These are phyloP conservation scores for Diploptera punctata DNA, from an alignment of 2,888 invertebrate genomes.

Conservation along the genomic window DNA sequence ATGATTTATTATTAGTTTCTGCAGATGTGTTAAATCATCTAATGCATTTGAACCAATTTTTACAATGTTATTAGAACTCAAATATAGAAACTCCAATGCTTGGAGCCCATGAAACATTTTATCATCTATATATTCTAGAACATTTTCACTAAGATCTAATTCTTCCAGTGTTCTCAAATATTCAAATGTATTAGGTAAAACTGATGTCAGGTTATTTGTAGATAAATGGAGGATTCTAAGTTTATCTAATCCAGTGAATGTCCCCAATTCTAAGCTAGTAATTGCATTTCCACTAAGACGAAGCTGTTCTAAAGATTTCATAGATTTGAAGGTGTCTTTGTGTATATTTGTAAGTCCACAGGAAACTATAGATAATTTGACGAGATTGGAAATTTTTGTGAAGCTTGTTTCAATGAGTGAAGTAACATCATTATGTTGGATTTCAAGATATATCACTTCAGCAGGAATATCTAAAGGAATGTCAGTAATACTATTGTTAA, in stretches of 20 bases:
- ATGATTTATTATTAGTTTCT: not conserved
- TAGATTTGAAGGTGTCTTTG: not conserved
- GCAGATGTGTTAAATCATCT: not conserved
- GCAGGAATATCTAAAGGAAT: not conserved
- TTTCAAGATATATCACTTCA: not conserved
- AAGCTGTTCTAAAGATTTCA: not conserved
- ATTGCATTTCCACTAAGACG: not conserved
- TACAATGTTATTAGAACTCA: not conserved
- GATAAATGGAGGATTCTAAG: not conserved
- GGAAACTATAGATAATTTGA: not conserved
- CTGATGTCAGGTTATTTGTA: not conserved
- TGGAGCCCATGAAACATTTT: not conserved
- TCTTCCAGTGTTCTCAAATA: not conserved
- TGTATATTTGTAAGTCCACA: not conserved
- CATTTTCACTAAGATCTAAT: not conserved
- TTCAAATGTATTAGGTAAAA: not conserved
- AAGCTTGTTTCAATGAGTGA: not conserved
- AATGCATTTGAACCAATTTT: not conserved
- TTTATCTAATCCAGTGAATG: not conserved
- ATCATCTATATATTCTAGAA: not conserved
- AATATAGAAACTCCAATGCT: not conserved
- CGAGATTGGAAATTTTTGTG: not conserved
- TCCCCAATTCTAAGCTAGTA: not conserved
- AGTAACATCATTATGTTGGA: not conserved
- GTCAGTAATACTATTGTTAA: not conserved